These are phyloP conservation scores for Chanos chanos DNA, from an alignment of 2,797 vertebrate genomes.

Conservation along the genomic window DNA sequence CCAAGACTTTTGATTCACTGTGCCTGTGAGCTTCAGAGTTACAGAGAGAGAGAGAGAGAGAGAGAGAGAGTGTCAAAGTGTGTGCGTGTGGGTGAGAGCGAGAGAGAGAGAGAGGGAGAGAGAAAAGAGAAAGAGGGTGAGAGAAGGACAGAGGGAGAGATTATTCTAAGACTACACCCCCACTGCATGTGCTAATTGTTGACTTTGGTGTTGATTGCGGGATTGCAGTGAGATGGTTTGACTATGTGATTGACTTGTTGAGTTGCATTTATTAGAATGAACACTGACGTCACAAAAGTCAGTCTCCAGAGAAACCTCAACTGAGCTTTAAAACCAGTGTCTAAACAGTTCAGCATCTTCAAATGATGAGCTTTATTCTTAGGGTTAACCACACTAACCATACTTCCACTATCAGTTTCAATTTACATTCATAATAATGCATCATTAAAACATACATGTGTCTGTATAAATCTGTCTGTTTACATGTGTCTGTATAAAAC, in stretches of 20 bases:
- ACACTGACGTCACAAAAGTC: conserved; percentile 41
- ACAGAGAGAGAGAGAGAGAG: background rate
- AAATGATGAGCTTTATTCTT: conserved; percentile 27
- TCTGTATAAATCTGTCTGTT: too few relatives aligned
- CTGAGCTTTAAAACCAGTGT: conserved; percentile 33
- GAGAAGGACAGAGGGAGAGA: background rate
- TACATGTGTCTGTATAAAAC: too few relatives aligned
- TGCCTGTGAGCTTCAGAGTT: background rate
- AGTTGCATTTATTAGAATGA: conserved; percentile 45
- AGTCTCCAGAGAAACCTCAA: conserved; percentile 31
- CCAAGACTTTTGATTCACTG: background rate
- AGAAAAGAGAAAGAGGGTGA: too few relatives aligned
- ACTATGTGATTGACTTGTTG: conserved; percentile 46
- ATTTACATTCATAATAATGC: too few relatives aligned
- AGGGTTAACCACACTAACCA: too few relatives aligned
- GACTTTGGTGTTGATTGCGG: conserved; percentile 44
- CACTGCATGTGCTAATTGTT: conserved; percentile 32
- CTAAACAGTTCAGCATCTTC: conserved; percentile 32
- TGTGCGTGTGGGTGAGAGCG: conserved; percentile 2
- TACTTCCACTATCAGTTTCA: too few relatives aligned
- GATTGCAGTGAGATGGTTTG: conserved; percentile 33
- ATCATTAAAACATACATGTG: too few relatives aligned
- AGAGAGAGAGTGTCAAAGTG: background rate
- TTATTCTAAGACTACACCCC: conserved; percentile 4
- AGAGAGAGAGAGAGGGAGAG: background rate